Evolutionary conservation across 2,888 invertebrate species (phyloP), one percentile per base, ranked within the genome.

Genomic region (Agrochola circellaris): DNA sequence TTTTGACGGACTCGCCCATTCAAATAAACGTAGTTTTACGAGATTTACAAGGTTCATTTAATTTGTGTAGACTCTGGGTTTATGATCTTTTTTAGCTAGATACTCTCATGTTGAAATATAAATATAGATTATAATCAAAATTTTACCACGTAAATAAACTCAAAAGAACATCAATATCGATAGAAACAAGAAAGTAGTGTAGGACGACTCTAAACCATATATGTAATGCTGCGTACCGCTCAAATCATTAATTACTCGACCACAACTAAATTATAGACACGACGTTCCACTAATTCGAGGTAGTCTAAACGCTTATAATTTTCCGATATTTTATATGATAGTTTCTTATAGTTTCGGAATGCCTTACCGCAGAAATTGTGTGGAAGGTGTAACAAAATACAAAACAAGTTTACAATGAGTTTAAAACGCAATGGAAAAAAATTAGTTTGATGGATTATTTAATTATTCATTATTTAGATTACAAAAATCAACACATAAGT

Each of bases 1-100:
- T 82, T 85, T 79, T 83, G 79, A 83, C 75, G 78, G 78, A 85
- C 82, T 79, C 66, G 62, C n/a, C 75, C 45, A 78, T 85, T 71
- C 56, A 70, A 77, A 79, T 80, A 72, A 79, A 77, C 71, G 68
- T 65, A 68, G 56, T 82, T 85, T 58, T 54, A 23, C n/a, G 11
- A 73, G 38, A 79, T 75, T 84, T 82, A 73, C 30, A 38, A 38
- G 65, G 65, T 56, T 81, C 60, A 67, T 84, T 85, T 60, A 73
- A 73, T 61, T 73, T 69, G 38, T 64, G 45, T 65, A 62, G 38
- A 58, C 67, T n/a, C 23, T 13, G 15, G 26, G 20, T 2, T 38
- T 30, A 42, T 20, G 2, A 45, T 54, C 5, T 23, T 54, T 66
- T 34, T 51, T 38, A 13, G 23, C 1, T 61, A 51, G 2, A 2